Base-by-base conservation (phyloP, 2,888 invertebrate genomes). In the Coelinius sp. region DNA sequence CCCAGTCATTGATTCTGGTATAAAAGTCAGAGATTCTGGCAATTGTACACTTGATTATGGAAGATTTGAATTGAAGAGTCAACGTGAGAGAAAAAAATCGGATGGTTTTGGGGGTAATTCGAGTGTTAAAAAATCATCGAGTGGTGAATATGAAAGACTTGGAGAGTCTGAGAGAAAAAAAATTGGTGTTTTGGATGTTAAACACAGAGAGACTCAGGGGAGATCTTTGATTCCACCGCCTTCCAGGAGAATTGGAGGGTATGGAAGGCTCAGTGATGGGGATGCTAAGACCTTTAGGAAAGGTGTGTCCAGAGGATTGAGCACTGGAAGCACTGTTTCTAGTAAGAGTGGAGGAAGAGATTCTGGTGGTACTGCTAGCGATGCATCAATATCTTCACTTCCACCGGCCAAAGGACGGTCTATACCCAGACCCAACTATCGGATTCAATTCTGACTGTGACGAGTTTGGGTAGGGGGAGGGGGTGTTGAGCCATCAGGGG, bases 121-220 rank as follows among this genome's bases (percentile, higher is more conserved):
- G 27, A 76, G 80, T 8, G n/a, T 68, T 74, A 83, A 73, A 80
- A 84, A 79, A 69, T 22, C 52, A 7, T 71, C 67, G 5, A 74
- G 90, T 74, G 91, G 92, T 6, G 91, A 93, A 81, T 94, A 94
- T 86, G 93, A 93, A 76, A 89, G 94, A 2, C 87, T 94, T 27
- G 89, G 88, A 12, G 90, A 90, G 56, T 86, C 88, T n/a, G n/a
- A n/a, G n/a, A n/a, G n/a, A 52, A 89, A 89, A 81, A 89, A 89
- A 75, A 1, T 73, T 0, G 44, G n/a, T 14, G 44, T 46, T 7
- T 22, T 25, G 53, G 86, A 79, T 75, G 85, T 84, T 56, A 87
- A 85, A 82, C 89, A 81, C 80, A 87, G 82, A 73, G 88, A 88
- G 52, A 88, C 88, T 3, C 89, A 90, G 52, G 88, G 88, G 20